Evolutionary conservation across 2,888 invertebrate genomes (phyloP), one percentile per base, ranked within the genome.

Genomic region (Ceraclea dissimilis): DNA sequence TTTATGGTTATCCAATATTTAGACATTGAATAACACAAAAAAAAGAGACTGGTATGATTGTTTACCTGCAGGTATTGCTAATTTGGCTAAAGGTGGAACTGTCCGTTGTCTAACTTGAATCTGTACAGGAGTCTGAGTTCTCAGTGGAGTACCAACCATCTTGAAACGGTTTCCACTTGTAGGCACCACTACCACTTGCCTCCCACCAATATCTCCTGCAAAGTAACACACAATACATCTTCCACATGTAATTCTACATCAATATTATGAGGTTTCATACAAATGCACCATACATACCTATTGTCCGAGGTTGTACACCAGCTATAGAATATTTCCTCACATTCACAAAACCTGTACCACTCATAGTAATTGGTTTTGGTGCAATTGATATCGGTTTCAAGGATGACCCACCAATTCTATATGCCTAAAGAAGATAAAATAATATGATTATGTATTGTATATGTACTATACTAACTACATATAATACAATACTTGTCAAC

Each of bases 341-440:
- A 49, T 68, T 68, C 11, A 67, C 59, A 43, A 68, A 67, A 13
- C 54, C 71, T 33, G 69, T 69, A 16, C 13, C 13, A n/a, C 70
- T 67, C 59, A 71, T 55, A 63, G 65, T 63, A 64, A 69, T 62
- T 0, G 73, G 75, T 63, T 75, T 80, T 0, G 80, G 79, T 0
- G 79, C 79, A 59, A 80, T 80, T 1, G 78, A 74, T 2, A 79
- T 71, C 59, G 68, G 69, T 50, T 67, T 59, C 16, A 68, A 57
- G 69, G 79, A 63, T 66, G 75, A 62, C 64, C 63, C 1, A 66
- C 60, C 22, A 63, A 56, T 11, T 62, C 61, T 1, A 64, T 52
- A 51, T 17, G 54, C 52, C 60, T 60, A 34, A 2, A 58, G 54
- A 34, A 33, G 17, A 52, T 8, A 51, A 53, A 26, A 44, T 20